These are phyloP conservation scores for Gymnarchus niloticus DNA, from an alignment of 2,113 vertebrate genomes.

Conservation along the genomic window DNA sequence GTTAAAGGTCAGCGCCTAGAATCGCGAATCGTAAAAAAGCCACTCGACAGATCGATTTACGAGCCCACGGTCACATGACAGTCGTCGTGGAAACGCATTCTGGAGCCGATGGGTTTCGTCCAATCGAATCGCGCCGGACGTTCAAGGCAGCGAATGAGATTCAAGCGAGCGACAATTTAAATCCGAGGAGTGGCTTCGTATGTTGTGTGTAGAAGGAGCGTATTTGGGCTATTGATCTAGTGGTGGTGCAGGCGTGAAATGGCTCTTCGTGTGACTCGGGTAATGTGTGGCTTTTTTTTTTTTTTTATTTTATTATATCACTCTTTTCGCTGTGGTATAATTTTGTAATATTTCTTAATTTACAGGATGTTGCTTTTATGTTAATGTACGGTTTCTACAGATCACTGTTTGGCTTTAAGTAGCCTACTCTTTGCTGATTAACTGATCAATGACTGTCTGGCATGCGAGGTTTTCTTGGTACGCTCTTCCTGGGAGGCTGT, in stretches of 20 bases:
- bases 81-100: conserved; percentile 54
- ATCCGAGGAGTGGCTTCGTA: conserved; percentile 5
- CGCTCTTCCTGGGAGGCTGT: background rate
- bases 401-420: too few species aligned
- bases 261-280: conserved; percentile 60
- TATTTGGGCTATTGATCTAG: background rate
- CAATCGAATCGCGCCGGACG: conserved; percentile 50
- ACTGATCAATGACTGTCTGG: too few species aligned
- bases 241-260: conserved; percentile 35
- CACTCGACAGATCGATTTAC: background rate
- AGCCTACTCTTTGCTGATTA: too few species aligned
- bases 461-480: background rate
- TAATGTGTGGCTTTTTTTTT: conserved; percentile 31
- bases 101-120: conserved; percentile 35
- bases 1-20: background rate
- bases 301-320: too few species aligned
- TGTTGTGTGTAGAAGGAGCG: background rate
- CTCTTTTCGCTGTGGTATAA: too few species aligned
- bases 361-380: too few species aligned
- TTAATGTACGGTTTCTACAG: too few species aligned
- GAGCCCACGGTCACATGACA: conserved; percentile 36
- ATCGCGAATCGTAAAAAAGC: background rate
- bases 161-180: conserved; percentile 61
- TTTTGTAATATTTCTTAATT: too few species aligned
- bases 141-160: conserved; percentile 53